Conservation (phyloP, 2,113 vertebrate genomes). For the Leptocoma aspasia region DNA sequence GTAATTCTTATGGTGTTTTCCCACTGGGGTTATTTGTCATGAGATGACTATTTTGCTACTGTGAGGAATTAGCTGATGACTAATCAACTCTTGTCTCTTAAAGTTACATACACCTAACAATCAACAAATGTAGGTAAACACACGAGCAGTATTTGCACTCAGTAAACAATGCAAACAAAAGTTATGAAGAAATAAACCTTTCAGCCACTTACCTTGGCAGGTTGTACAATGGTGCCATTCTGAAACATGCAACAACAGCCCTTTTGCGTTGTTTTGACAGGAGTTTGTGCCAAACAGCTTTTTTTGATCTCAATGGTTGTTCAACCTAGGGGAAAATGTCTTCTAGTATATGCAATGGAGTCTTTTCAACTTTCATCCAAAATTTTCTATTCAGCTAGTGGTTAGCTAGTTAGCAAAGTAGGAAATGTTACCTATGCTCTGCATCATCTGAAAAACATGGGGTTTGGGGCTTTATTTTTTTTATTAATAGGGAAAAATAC, state of each 20-base stretch:
- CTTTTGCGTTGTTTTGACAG: conserved; percentile 97
- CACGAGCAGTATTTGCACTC: not conserved
- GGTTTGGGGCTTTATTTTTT: not conserved
- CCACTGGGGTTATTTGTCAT: not conserved
- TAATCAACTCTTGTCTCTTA: not conserved
- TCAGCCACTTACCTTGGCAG: conserved; percentile 84
- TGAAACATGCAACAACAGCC: conserved; percentile 96
- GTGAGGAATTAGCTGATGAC: not conserved
- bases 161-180: not conserved
- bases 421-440: not conserved
- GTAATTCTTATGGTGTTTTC: not conserved
- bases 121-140: not conserved
- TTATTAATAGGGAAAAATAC: not conserved
- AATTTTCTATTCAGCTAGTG: not conserved
- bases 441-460: not conserved
- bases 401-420: not conserved
- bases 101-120: not conserved
- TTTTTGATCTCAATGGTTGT: conserved; percentile 95
- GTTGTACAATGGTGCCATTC: conserved; percentile 98
- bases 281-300: conserved; percentile 97
- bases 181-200: not conserved
- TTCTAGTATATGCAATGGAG: not conserved
- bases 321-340: conserved; percentile 83
- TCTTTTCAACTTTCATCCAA: not conserved
- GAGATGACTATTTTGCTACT: not conserved